These are phyloP conservation scores for Leptodactylus fuscus DNA, from an alignment of 2,113 vertebrate genomes.

Conservation along the genomic window DNA sequence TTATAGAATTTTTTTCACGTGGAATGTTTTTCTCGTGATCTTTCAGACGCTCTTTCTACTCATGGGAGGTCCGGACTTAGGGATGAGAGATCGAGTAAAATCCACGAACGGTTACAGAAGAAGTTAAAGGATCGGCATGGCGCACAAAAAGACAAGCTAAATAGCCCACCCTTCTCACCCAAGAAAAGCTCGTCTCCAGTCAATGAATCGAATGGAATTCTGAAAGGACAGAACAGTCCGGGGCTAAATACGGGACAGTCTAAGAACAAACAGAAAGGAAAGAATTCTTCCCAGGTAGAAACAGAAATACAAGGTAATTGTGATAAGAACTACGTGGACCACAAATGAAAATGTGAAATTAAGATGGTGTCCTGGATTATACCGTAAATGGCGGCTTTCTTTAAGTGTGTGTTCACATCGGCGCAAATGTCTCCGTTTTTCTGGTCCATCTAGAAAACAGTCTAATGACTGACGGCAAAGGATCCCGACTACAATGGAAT, in stretches of 20 bases:
- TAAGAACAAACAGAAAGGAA: constrained; percentile 79
- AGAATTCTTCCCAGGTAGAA: constrained; percentile 75
- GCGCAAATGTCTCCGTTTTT: no score
- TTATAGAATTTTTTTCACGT: neutral
- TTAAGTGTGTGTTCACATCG: no score
- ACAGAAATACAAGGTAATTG: constrained; percentile 70
- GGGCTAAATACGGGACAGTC: constrained; percentile 70
- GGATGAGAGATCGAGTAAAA: constrained; percentile 95
- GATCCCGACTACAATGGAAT: no score
- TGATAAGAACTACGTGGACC: constrained; percentile 18
- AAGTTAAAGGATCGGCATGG: constrained; percentile 93
- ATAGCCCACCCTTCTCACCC: constrained; percentile 88
- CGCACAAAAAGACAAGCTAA: constrained; percentile 86
- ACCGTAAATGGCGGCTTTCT: no score
- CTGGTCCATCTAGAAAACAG: no score
- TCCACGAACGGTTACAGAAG: constrained; percentile 93
- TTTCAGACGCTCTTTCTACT: constrained; percentile 84
- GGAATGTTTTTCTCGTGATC: neutral
- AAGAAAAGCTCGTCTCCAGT: constrained; percentile 84
- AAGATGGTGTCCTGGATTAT: no score
- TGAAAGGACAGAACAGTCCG: constrained; percentile 76
- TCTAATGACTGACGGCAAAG: no score
- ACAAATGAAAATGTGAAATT: no score
- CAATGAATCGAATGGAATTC: constrained; percentile 85
- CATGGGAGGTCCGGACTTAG: constrained; percentile 89